These are phyloP conservation scores for Paramuricea clavata DNA, from an alignment of 92 coral and sea anemone species.

Conservation along the genomic window DNA sequence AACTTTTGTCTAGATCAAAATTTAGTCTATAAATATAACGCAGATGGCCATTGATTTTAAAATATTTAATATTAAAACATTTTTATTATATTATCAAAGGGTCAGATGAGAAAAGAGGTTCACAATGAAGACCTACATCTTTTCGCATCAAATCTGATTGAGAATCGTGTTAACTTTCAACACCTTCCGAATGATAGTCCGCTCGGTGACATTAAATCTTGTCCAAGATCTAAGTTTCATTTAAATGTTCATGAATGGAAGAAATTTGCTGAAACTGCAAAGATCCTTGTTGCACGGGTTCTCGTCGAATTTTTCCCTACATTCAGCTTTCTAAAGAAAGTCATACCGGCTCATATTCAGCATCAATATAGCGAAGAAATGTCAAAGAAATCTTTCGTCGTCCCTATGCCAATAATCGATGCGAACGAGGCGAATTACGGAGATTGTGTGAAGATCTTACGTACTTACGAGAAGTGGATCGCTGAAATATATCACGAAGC, in stretches of 20 bases:
- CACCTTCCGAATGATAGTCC: conserved; percentile 33
- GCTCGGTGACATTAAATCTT: neutral
- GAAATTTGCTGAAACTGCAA: conserved; percentile 18
- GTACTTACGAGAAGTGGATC: conserved; percentile 38
- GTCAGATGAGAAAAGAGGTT: conserved; percentile 27
- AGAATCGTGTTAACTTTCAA: conserved; percentile 18
- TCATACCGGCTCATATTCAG: conserved; percentile 26
- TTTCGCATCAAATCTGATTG: conserved; percentile 28
- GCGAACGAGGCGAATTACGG: conserved; percentile 35
- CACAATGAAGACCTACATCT: conserved; percentile 40
- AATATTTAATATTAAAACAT: neutral
- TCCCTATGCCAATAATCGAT: conserved; percentile 29
- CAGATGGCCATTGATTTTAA: too few species aligned
- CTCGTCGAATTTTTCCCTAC: conserved; percentile 32
- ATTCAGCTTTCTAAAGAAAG: conserved; percentile 17
- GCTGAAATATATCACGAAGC: conserved; percentile 28
- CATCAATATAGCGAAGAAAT: conserved; percentile 15
- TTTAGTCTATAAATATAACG: too few species aligned
- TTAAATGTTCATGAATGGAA: conserved; percentile 38
- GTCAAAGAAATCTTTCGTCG: conserved; percentile 1
- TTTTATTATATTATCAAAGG: neutral
- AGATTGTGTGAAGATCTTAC: conserved; percentile 25
- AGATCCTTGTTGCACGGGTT: conserved; percentile 16
- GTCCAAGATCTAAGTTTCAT: conserved; percentile 10
- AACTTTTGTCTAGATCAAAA: too few species aligned